Evolutionary conservation across 2,888 invertebrate genomes (phyloP), one percentile per base, ranked within the genome.

Genomic region (Ypsolopha sequella): DNA sequence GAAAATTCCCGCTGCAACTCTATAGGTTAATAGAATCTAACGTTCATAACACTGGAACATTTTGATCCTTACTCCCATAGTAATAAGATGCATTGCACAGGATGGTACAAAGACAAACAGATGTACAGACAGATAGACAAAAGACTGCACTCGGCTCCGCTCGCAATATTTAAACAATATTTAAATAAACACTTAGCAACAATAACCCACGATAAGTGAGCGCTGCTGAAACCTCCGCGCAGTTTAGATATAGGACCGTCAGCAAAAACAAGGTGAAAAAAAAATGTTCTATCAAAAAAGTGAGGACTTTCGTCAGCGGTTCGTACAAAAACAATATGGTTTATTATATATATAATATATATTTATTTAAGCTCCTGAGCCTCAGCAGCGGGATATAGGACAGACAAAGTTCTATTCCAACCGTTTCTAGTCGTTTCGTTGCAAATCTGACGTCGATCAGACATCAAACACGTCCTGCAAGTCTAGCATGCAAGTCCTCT

Each of bases 181-280:
- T 73, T 76, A 76, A 77, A 77, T 75, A 78, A 78, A 79, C 77
- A 78, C 78, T 79, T 75, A 74, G 70, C 68, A 66, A 77, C 78
- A 76, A 79, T 76, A 78, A 70, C 68, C 65, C 58, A 70, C 73
- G 79, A 75, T 77, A 76, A 70, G 65, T 68, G 68, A 44, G 45
- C 43, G 59, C 51, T 60, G 63, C 68, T 64, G 65, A 63, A 68
- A 69, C 64, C 66, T 58, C 64, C 53, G 55, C 60, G 55, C 53
- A 24, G 24, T 24, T 57, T 58, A 57, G 58, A 58, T 56, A 53
- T 55, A 13, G 46, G 24, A 48, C 53, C 56, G 36, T 48, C 52
- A 52, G 53, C 51, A 52, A 48, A 24, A 24, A 24, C n/a, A n/a
- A n/a, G n/a, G 24, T 2, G 24, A 2, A 24, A 24, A 24, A 4